Conservation (phyloP, 1,140 invertebrate genomes). For the Drosophila santomea region DNA sequence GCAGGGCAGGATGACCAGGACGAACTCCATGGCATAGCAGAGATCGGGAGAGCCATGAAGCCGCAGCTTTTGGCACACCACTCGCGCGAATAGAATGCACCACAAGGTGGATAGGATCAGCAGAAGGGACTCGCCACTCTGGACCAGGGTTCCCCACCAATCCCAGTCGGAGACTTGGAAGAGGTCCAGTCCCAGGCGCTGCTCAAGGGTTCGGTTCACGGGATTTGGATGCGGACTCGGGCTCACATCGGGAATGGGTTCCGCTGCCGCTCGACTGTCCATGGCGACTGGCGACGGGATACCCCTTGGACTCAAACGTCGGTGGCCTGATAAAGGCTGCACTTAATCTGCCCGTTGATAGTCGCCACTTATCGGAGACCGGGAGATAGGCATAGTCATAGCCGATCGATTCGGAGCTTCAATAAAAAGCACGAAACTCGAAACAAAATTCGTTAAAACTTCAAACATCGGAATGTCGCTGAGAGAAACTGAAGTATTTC, state of each 20-base stretch:
- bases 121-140: conserved; percentile 34
- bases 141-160: conserved; percentile 25
- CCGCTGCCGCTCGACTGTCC: conserved; percentile 9
- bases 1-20: conserved; percentile 53
- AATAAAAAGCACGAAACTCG: not conserved
- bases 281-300: conserved; percentile 23
- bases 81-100: conserved; percentile 52
- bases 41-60: conserved; percentile 2
- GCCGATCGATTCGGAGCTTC: not conserved
- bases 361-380: conserved; percentile 32
- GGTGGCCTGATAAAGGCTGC: conserved; percentile 28
- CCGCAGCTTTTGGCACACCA: conserved; percentile 28
- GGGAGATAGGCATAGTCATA: conserved; percentile 16
- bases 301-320: not conserved
- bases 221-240: not conserved
- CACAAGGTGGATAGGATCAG: conserved; percentile 58
- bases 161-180: conserved; percentile 31
- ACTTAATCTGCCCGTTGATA: conserved; percentile 45
- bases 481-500: conserved; percentile 28
- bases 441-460: conserved; percentile 19
- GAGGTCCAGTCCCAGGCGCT: not conserved
- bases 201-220: conserved; percentile 1
- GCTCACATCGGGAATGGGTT: not conserved
- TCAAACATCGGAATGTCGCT: conserved; percentile 8
- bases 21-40: conserved; percentile 50